Percentiles rank a stretch among this genome's conserved stretches.
phyloP scores from a whole-genome alignment of 2,797 vertebrate genomes.

The Salarias fasciatus region DNA sequence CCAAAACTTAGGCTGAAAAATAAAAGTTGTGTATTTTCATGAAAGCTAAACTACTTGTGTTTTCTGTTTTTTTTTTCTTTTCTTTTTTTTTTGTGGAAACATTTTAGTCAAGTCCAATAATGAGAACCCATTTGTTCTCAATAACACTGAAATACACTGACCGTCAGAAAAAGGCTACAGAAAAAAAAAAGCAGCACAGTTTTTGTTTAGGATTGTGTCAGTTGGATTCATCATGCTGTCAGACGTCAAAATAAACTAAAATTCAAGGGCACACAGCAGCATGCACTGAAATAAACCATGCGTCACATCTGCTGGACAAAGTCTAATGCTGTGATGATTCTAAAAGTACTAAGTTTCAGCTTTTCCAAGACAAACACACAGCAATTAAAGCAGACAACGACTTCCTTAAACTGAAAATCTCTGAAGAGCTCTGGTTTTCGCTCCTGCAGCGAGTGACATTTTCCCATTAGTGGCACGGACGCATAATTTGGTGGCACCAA shows the following conservation, averaged over 20 bases:
- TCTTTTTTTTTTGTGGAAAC: too few species aligned
- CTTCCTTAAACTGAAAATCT: slow-evolving; percentile 39
- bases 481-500: slow-evolving; percentile 55
- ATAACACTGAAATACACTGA: background rate
- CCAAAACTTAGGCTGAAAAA: too few species aligned
- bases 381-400: slow-evolving; percentile 49
- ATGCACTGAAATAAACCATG: background rate
- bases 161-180: too few species aligned
- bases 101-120: too few species aligned
- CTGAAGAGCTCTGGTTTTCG: slow-evolving; percentile 52
- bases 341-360: slow-evolving; percentile 10
- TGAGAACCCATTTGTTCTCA: too few species aligned
- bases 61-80: too few species aligned
- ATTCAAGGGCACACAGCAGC: slow-evolving; percentile 13
- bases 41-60: too few species aligned
- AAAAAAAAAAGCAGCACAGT: slow-evolving; percentile 19
- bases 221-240: slow-evolving; percentile 26
- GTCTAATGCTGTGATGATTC: background rate
- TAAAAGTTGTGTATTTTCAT: too few species aligned
- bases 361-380: slow-evolving; percentile 29
- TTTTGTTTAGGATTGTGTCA: slow-evolving; percentile 24
- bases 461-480: slow-evolving; percentile 54
- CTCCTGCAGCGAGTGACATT: slow-evolving; percentile 44
- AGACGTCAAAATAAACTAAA: slow-evolving; percentile 12
- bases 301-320: too few species aligned